These are phyloP conservation scores for Eriosoma lanigerum DNA, from an alignment of 1,140 invertebrate species.

Conservation along the genomic window DNA sequence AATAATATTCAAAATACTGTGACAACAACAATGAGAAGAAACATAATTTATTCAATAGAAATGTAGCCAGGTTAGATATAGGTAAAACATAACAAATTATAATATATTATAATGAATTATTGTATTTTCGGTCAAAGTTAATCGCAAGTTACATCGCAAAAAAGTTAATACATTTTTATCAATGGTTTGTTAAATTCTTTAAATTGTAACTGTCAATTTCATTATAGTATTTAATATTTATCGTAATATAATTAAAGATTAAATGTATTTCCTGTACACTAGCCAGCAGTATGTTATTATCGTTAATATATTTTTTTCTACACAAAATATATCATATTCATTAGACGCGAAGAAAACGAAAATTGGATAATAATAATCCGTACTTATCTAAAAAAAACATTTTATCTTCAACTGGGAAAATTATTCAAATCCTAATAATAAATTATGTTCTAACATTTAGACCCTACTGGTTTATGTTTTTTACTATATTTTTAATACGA, in stretches of 20 bases:
- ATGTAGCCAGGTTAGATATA: not conserved
- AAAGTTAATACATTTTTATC: not conserved
- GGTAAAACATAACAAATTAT: too few relatives aligned
- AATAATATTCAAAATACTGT: not conserved
- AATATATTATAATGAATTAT: not conserved
- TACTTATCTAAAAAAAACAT: not conserved
- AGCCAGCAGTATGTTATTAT: too few relatives aligned
- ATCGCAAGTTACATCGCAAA: not conserved
- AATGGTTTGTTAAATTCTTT: constrained; percentile 1
- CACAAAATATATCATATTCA: too few relatives aligned
- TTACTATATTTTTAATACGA: too few relatives aligned
- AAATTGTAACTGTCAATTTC: not conserved
- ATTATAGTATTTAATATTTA: not conserved
- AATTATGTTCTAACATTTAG: too few relatives aligned
- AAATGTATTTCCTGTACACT: constrained; percentile 2
- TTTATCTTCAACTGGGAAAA: not conserved
- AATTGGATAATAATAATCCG: too few relatives aligned
- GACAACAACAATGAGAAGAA: not conserved
- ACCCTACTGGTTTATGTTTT: too few relatives aligned
- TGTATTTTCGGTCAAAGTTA: not conserved
- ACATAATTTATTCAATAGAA: not conserved
- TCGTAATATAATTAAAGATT: not conserved
- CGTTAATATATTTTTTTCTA: too few relatives aligned
- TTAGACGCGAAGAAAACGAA: too few relatives aligned
- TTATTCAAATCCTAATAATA: too few relatives aligned